These are phyloP conservation scores for Sternarchorhynchus goeldii DNA, from an alignment of 2,797 vertebrate species.

Conservation along the genomic window DNA sequence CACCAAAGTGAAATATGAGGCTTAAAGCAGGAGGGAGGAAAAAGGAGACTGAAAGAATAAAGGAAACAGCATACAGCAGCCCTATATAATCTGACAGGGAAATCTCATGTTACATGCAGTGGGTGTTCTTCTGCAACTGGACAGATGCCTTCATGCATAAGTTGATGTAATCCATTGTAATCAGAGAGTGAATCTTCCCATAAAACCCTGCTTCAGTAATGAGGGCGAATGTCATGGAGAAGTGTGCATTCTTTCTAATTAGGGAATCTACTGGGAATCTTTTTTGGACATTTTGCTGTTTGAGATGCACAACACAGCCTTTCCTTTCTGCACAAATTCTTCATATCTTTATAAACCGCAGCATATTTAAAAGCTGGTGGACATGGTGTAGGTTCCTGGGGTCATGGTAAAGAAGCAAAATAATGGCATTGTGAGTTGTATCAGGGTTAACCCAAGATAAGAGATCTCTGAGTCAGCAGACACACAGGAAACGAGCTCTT, in stretches of 20 bases:
- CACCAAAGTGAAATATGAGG: conserved; percentile 66
- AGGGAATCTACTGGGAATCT: no score
- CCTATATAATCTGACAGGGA: conserved; percentile 61
- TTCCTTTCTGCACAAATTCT: no score
- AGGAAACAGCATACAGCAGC: conserved; percentile 60
- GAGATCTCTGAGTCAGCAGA: conserved; percentile 17
- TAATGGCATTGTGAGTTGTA: no score
- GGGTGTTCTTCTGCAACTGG: conserved; percentile 50
- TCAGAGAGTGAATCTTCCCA: conserved; percentile 50
- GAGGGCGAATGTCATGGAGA: background rate
- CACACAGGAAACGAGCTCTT: background rate
- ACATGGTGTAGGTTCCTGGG: no score
- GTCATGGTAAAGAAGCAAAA: no score
- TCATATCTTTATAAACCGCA: no score
- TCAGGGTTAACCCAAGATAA: conserved; percentile 8
- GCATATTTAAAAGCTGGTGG: no score
- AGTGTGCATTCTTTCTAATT: no score
- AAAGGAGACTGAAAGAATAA: conserved; percentile 21
- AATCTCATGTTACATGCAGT: conserved; percentile 59
- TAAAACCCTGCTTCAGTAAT: conserved; percentile 19
- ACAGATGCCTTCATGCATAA: conserved; percentile 32
- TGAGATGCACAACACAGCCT: no score
- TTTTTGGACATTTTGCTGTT: no score
- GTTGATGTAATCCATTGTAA: conserved; percentile 53
- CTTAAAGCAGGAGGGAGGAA: conserved; percentile 51